Percentiles rank a stretch among this genome's conserved stretches.
phyloP scores from a whole-genome alignment of 2,888 invertebrate species.

The Hemithea aestivaria region DNA sequence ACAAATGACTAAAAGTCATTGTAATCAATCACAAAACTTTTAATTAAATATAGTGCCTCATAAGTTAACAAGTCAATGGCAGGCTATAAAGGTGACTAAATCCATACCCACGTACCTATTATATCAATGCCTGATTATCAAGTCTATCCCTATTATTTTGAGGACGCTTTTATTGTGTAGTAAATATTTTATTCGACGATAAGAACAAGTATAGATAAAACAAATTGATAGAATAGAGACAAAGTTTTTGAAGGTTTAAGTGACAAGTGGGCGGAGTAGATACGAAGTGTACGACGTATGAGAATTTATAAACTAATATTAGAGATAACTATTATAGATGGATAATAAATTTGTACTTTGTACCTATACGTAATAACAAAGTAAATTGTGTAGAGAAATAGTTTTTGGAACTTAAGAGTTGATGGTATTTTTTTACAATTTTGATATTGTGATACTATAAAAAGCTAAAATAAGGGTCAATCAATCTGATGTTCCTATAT shows the following conservation, averaged over 20 bases:
- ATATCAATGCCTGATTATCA: conserved; percentile 48
- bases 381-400: conserved; percentile 26
- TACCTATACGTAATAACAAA: no score
- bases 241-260: conserved; percentile 58
- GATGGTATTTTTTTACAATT: no score
- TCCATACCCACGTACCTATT: conserved; percentile 29
- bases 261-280: conserved; percentile 64
- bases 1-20: no score
- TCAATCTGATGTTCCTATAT: no score
- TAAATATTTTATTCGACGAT: conserved; percentile 74
- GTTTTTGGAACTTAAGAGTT: no score
- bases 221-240: conserved; percentile 67
- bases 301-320: conserved; percentile 61
- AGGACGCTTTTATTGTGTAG: conserved; percentile 69
- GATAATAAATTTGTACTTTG: no score
- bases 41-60: conserved; percentile 13
- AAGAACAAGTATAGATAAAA: conserved; percentile 66
- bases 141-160: conserved; percentile 66
- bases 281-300: conserved; percentile 55
- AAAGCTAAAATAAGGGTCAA: no score
- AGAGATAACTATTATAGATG: conserved; percentile 22
- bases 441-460: no score
- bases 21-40: conserved; percentile 3
- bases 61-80: conserved; percentile 6
- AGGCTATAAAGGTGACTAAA: conserved; percentile 22